phyloP scores from a whole-genome alignment of 2,113 vertebrate species.

The Haemorhous mexicanus region DNA sequence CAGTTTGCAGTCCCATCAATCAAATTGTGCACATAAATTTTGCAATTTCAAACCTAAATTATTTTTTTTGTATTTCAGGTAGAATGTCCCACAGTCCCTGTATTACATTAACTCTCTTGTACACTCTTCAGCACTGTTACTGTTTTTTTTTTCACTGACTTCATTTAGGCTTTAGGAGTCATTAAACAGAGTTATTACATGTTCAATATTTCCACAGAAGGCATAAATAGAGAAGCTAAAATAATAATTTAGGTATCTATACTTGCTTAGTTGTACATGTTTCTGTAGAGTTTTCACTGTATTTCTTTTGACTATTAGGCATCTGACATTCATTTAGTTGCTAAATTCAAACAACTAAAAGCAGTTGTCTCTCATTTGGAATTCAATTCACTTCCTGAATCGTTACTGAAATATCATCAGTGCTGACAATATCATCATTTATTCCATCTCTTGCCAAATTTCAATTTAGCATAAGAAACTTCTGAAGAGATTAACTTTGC shows the following conservation, averaged over 20 bases:
- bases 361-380: neutral
- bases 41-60: neutral
- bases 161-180: neutral
- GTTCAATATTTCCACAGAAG: neutral
- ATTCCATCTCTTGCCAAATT: neutral
- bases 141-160: neutral
- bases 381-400: neutral
- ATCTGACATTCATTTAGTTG: neutral
- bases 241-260: neutral
- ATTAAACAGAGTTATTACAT: neutral
- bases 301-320: neutral
- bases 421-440: neutral
- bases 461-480: neutral
- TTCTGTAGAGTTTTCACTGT: neutral
- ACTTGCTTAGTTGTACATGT: neutral
- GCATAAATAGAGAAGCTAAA: neutral
- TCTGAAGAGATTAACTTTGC: neutral
- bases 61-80: neutral
- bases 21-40: neutral
- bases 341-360: neutral
- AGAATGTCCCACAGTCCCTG: neutral
- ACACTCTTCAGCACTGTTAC: neutral
- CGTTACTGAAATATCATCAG: neutral
- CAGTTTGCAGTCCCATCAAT: neutral
- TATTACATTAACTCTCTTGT: neutral